Percentiles rank a stretch among this genome's conserved stretches.
phyloP scores from a whole-genome alignment of 2,888 invertebrate genomes.

The Melangyna quadrimaculata region DNA sequence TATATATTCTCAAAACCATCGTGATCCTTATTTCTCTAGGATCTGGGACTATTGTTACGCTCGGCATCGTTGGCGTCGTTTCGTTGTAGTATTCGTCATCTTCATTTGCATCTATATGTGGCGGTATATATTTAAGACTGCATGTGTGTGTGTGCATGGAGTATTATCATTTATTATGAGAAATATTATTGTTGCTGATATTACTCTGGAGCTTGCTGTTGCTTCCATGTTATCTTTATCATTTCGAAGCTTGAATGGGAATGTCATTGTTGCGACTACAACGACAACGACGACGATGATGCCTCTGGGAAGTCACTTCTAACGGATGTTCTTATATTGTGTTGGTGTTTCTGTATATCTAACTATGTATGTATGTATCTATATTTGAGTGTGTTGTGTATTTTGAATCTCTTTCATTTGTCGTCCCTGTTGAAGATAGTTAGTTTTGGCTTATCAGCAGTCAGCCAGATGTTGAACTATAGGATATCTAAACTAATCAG shows the following conservation, averaged over 20 bases:
- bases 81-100: slow-evolving; percentile 33
- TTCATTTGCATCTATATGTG: slow-evolving; percentile 58
- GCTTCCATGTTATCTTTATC: slow-evolving; percentile 66
- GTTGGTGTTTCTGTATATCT: background rate
- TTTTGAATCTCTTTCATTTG: slow-evolving; percentile 24
- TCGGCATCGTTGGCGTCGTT: slow-evolving; percentile 27
- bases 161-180: slow-evolving; percentile 67
- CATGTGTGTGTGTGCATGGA: slow-evolving; percentile 3
- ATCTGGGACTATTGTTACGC: slow-evolving; percentile 49
- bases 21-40: slow-evolving; percentile 38
- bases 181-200: slow-evolving; percentile 70
- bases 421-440: slow-evolving; percentile 17
- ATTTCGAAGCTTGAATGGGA: slow-evolving; percentile 65
- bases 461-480: slow-evolving; percentile 62
- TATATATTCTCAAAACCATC: slow-evolving; percentile 6
- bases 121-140: background rate
- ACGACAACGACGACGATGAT: slow-evolving; percentile 35
- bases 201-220: slow-evolving; percentile 57
- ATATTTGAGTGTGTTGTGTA: background rate
- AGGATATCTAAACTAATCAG: slow-evolving; percentile 52
- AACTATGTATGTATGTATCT: background rate
- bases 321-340: slow-evolving; percentile 57
- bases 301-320: slow-evolving; percentile 62
- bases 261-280: slow-evolving; percentile 55
- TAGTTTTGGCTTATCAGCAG: slow-evolving; percentile 63